These are phyloP conservation scores for Thecocarcelia acutangulata DNA, from an alignment of 2,888 invertebrate genomes.

Conservation along the genomic window DNA sequence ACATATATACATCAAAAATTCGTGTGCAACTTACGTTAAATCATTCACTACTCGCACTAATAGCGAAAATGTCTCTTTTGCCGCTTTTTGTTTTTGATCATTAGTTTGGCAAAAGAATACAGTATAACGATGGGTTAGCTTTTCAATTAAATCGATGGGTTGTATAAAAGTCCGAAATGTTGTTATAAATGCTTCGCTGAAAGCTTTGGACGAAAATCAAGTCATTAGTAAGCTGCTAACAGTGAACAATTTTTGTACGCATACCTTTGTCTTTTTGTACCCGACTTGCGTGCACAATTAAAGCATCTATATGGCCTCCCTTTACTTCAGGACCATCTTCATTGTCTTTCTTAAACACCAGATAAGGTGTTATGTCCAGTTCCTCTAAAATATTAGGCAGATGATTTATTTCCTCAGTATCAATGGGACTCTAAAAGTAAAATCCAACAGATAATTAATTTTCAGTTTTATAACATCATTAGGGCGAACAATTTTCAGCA, in stretches of 20 bases:
- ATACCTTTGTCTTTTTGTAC: slow-evolving; percentile 87
- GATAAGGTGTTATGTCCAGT: slow-evolving; percentile 89
- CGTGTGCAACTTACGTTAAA: slow-evolving; percentile 93
- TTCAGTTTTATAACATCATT: no score
- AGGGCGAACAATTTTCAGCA: no score
- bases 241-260: neutral
- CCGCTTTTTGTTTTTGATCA: slow-evolving; percentile 87
- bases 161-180: slow-evolving; percentile 98
- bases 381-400: slow-evolving; percentile 87
- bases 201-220: slow-evolving; percentile 73
- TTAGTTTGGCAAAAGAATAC: slow-evolving; percentile 87
- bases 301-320: slow-evolving; percentile 96
- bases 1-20: no score
- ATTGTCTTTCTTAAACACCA: slow-evolving; percentile 89
- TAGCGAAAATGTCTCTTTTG: slow-evolving; percentile 94
- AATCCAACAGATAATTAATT: no score
- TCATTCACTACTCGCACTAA: slow-evolving; percentile 97
- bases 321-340: slow-evolving; percentile 95
- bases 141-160: slow-evolving; percentile 91
- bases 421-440: slow-evolving; percentile 51
- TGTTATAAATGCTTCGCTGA: slow-evolving; percentile 95
- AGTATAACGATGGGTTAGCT: slow-evolving; percentile 86
- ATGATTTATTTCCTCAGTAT: slow-evolving; percentile 64
- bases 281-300: slow-evolving; percentile 97
- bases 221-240: neutral